phyloP scores from a whole-genome alignment of 2,113 vertebrate genomes.

The Empidonax alnorum region DNA sequence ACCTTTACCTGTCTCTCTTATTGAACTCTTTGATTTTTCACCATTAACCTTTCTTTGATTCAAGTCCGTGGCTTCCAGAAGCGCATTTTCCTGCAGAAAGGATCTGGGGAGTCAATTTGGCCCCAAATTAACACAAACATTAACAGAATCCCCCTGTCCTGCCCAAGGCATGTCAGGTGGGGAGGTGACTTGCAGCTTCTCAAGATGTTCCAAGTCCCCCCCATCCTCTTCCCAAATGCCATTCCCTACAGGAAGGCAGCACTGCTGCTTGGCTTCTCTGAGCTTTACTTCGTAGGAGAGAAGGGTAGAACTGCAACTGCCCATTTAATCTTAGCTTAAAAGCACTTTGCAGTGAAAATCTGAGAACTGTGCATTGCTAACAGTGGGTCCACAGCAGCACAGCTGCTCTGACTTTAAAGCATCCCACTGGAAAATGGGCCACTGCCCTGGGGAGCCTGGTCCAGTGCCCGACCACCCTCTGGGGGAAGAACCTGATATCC shows the following conservation, averaged over 20 bases:
- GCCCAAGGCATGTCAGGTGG: neutral
- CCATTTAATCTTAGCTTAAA: neutral
- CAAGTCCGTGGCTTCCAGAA: slow-evolving; percentile 51
- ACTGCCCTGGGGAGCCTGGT: neutral
- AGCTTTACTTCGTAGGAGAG: neutral
- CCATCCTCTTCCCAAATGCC: neutral
- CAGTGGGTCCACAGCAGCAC: neutral
- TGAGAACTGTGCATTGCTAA: neutral
- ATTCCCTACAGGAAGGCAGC: neutral
- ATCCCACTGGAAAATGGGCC: rapidly evolving
- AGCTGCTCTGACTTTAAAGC: neutral
- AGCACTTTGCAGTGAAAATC: neutral
- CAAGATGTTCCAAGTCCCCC: neutral
- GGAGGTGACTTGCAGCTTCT: neutral
- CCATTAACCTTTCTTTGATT: slow-evolving; percentile 34
- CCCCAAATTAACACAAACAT: neutral
- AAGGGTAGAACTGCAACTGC: neutral
- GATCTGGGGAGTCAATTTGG: neutral
- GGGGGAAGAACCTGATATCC: neutral
- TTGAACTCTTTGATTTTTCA: neutral
- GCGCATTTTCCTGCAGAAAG: neutral
- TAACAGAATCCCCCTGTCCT: neutral
- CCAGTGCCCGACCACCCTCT: neutral
- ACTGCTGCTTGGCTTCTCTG: neutral
- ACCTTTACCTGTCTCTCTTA: slow-evolving; percentile 5